Evolutionary conservation across 2,797 vertebrate species (phyloP).

Genomic region (Benthosema pterotum): DNA sequence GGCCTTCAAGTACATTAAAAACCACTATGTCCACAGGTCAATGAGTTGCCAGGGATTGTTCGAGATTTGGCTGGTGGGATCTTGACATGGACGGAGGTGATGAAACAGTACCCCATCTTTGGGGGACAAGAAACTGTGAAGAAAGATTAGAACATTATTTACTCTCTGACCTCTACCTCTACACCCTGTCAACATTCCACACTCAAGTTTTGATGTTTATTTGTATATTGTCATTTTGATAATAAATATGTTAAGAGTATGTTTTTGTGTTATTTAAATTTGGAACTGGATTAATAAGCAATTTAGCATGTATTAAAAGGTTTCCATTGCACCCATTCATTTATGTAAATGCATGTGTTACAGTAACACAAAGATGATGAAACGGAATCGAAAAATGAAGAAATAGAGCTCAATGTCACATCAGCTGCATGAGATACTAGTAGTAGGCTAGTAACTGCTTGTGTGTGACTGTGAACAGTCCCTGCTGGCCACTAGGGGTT

Average conservation of each 20-base stretch:
- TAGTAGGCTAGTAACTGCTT: conserved; percentile 1
- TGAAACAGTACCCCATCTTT: conserved; percentile 87
- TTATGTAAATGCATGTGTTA: no score
- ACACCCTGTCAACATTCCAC: background rate
- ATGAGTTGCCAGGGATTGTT: conserved; percentile 83
- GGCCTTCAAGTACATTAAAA: no score
- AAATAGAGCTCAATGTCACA: background rate
- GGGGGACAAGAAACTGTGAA: conserved; percentile 92
- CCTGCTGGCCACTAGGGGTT: background rate
- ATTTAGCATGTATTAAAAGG: no score
- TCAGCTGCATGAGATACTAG: conserved; percentile 12
- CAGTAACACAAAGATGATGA: background rate
- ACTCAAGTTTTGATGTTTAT: background rate
- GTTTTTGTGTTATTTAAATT: background rate
- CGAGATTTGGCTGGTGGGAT: conserved; percentile 83
- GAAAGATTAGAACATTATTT: conserved; percentile 74
- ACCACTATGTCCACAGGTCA: conserved; percentile 31
- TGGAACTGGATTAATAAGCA: background rate
- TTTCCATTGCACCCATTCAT: no score
- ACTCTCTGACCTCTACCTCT: background rate
- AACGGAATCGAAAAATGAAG: background rate
- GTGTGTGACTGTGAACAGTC: background rate
- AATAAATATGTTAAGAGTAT: no score
- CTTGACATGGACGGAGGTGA: conserved; percentile 86
- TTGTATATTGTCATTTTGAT: background rate